Evolutionary conservation across 2,113 vertebrate species (phyloP).

Genomic region (Xiphophorus couchianus): DNA sequence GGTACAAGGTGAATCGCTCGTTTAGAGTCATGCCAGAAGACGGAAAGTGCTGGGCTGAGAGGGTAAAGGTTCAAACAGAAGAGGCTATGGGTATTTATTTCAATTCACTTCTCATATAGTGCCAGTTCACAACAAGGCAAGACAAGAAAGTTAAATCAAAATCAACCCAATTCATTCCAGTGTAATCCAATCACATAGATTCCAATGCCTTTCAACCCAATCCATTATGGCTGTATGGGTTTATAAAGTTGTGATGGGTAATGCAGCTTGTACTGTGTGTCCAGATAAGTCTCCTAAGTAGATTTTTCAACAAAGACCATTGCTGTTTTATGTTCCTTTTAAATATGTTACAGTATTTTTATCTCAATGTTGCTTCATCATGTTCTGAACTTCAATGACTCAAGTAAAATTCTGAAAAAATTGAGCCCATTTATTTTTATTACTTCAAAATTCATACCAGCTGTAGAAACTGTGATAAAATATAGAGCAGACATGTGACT

Average conservation of each 20-base stretch:
- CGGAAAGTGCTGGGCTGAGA: conserved; percentile 93
- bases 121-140: not conserved
- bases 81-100: not conserved
- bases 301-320: no score
- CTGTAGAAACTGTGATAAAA: not conserved
- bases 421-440: not conserved
- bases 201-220: no score
- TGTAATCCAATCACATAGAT: not conserved
- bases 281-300: no score
- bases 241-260: no score
- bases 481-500: not conserved
- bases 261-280: no score
- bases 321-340: no score
- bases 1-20: conserved; percentile 96
- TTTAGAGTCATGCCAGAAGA: conserved; percentile 92
- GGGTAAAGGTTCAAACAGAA: conserved; percentile 16
- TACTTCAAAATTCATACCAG: not conserved
- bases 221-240: no score
- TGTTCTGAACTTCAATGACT: not conserved
- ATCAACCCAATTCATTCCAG: not conserved
- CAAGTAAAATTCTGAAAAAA: conserved; percentile 2
- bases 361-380: not conserved
- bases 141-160: not conserved
- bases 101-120: not conserved
- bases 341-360: no score